phyloP scores from a whole-genome alignment of 2,888 invertebrate genomes.

The Alsophila aescularia region DNA sequence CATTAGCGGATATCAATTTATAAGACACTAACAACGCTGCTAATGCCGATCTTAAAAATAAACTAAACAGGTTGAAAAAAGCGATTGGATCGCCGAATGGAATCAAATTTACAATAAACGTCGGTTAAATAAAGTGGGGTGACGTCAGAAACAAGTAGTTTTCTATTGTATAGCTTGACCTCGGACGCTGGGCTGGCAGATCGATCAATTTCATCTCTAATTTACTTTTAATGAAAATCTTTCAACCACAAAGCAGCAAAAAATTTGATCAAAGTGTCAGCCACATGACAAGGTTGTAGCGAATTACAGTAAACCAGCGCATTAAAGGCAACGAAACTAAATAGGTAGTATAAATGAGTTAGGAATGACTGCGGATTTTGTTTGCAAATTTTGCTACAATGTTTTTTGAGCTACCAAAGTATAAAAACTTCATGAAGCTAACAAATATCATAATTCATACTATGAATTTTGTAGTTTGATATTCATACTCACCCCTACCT shows the following conservation, averaged over 20 bases:
- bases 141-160: conserved; percentile 46
- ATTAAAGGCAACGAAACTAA: neutral
- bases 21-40: conserved; percentile 41
- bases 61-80: conserved; percentile 38
- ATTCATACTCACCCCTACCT: no score
- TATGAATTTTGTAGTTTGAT: no score
- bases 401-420: no score
- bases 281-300: conserved; percentile 49
- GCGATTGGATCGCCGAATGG: conserved; percentile 31
- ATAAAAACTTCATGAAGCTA: no score
- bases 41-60: conserved; percentile 40
- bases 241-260: conserved; percentile 52
- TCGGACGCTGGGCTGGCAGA: conserved; percentile 46
- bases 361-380: neutral
- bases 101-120: conserved; percentile 31
- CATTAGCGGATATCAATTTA: conserved; percentile 47
- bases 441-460: no score
- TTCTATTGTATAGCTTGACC: conserved; percentile 48
- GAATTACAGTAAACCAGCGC: conserved; percentile 36
- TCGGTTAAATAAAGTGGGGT: conserved; percentile 36
- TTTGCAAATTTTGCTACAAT: no score
- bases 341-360: neutral
- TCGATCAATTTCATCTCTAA: conserved; percentile 62
- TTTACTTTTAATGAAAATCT: conserved; percentile 62
- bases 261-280: conserved; percentile 35